These are phyloP conservation scores for Parnassius mnemosyne DNA, from an alignment of 2,888 invertebrate genomes.

Conservation along the genomic window DNA sequence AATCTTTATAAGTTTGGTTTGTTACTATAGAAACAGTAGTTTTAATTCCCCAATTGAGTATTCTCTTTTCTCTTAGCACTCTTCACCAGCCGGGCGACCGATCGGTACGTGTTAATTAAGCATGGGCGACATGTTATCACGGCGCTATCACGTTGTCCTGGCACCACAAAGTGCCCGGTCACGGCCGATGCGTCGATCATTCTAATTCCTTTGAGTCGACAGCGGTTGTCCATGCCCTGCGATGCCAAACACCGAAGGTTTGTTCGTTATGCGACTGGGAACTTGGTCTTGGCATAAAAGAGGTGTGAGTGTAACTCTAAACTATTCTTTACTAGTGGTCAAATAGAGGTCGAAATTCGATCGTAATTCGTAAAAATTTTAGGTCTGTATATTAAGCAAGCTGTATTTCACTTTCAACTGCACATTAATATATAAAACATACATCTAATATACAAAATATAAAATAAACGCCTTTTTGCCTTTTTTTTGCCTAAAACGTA, in stretches of 20 bases:
- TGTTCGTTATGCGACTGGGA: slow-evolving; percentile 39
- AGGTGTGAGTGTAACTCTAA: background rate
- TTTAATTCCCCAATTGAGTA: too few relatives aligned
- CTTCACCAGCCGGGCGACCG: background rate
- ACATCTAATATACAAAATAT: too few relatives aligned
- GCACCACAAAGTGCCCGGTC: slow-evolving; percentile 44
- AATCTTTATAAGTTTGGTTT: too few relatives aligned
- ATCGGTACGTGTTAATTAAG: slow-evolving; percentile 10
- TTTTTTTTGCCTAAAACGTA: too few relatives aligned
- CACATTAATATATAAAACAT: too few relatives aligned
- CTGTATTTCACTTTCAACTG: too few relatives aligned
- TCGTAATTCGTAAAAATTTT: too few relatives aligned
- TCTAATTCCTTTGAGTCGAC: slow-evolving; percentile 72
- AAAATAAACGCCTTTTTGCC: too few relatives aligned
- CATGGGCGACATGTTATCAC: slow-evolving; percentile 8
- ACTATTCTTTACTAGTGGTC: background rate
- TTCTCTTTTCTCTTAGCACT: too few relatives aligned
- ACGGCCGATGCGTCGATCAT: slow-evolving; percentile 66
- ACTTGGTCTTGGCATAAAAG: slow-evolving; percentile 5
- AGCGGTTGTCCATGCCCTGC: slow-evolving; percentile 58
- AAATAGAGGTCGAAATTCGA: too few relatives aligned
- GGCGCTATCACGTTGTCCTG: slow-evolving; percentile 11
- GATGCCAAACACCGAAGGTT: slow-evolving; percentile 59
- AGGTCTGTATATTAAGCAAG: too few relatives aligned
- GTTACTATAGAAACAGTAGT: too few relatives aligned